Evolutionary conservation across 2,113 vertebrate species (phyloP).

Genomic region (Mus spicilegus): DNA sequence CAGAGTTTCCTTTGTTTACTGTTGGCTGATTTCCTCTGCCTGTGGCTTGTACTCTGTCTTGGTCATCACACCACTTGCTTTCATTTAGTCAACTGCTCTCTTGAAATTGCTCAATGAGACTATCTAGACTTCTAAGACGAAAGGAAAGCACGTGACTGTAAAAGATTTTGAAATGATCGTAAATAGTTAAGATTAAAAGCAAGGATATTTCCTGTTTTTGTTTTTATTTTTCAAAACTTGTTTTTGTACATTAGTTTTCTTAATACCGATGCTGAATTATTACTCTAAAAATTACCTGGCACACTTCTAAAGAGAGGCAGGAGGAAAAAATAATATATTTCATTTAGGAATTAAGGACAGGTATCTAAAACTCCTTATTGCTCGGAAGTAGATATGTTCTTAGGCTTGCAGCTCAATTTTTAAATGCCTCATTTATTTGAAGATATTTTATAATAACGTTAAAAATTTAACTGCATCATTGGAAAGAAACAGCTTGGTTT

Average conservation of each 20-base stretch:
- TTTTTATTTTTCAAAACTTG: constrained; percentile 51
- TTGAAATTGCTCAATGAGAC: constrained; percentile 21
- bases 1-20: background rate
- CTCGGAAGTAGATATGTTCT: constrained; percentile 7
- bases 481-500: constrained; percentile 12
- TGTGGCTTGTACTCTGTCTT: background rate
- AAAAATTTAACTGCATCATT: background rate
- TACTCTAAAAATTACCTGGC: constrained; percentile 58
- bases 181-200: constrained; percentile 39
- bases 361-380: constrained; percentile 22
- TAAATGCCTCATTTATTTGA: background rate
- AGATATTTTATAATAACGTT: background rate
- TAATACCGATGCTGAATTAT: constrained; percentile 15
- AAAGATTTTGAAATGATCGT: constrained; percentile 11
- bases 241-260: constrained; percentile 53
- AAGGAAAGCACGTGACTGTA: constrained; percentile 44
- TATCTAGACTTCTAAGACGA: background rate
- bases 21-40: background rate
- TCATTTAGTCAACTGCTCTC: background rate
- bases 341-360: constrained; percentile 27
- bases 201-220: background rate
- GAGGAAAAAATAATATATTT: constrained; percentile 14
- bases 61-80: background rate
- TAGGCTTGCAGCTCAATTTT: background rate
- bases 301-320: background rate